phyloP scores from a whole-genome alignment of 2,113 vertebrate species.

The Camelus bactrianus region DNA sequence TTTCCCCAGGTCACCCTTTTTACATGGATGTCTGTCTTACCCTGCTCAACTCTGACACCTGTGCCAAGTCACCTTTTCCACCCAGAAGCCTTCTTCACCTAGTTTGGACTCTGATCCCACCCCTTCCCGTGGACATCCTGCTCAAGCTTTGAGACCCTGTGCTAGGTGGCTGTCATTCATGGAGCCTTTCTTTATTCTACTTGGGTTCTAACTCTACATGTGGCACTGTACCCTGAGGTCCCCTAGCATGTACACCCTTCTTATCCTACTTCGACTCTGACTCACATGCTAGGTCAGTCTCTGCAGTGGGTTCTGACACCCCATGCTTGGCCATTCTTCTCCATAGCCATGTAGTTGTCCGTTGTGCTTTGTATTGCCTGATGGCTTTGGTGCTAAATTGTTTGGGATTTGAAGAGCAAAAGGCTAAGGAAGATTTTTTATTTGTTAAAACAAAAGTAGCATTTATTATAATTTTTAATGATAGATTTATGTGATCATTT shows the following conservation, averaged over 20 bases:
- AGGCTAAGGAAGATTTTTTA: neutral
- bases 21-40: neutral
- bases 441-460: slow-evolving; percentile 5
- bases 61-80: neutral
- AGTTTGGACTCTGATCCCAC: neutral
- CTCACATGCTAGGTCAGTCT: neutral
- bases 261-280: neutral
- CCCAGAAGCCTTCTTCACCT: neutral
- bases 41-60: neutral
- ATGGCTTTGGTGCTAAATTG: neutral
- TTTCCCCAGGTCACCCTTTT: neutral
- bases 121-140: neutral
- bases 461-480: neutral
- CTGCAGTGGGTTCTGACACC: neutral
- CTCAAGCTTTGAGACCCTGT: neutral
- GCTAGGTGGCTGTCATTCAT: neutral
- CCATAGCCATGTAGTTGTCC: neutral
- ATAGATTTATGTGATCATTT: neutral
- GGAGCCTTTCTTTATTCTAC: neutral
- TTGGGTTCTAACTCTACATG: neutral
- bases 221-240: neutral
- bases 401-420: neutral
- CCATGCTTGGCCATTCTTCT: neutral
- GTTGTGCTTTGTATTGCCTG: neutral
- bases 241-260: neutral